phyloP scores from a whole-genome alignment of 2,113 vertebrate genomes.

The Burhinus oedicnemus region DNA sequence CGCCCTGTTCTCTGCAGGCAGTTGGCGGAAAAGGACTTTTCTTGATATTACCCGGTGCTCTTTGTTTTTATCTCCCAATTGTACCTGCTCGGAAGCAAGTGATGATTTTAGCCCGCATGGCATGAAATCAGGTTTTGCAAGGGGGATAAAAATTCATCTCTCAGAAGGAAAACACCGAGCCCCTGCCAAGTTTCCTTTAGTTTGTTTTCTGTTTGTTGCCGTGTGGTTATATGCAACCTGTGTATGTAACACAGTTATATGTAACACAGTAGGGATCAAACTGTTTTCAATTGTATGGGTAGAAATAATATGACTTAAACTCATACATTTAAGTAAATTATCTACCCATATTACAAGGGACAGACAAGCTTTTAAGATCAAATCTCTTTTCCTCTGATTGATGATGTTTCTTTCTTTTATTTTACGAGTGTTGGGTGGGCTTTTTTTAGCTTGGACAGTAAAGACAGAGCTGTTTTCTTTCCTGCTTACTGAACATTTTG shows the following conservation, averaged over 20 bases:
- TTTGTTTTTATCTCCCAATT: not conserved
- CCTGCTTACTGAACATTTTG: not conserved
- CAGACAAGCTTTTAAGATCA: not conserved
- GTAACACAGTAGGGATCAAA: not conserved
- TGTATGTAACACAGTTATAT: not conserved
- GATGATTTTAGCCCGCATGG: not conserved
- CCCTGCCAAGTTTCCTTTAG: not conserved
- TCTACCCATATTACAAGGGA: not conserved
- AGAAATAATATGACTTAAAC: not conserved
- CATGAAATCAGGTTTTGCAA: not conserved
- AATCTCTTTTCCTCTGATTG: not conserved
- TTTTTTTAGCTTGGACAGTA: not conserved
- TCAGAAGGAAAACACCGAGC: not conserved
- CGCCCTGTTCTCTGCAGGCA: not conserved
- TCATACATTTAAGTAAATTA: not conserved
- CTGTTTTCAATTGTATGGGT: not conserved
- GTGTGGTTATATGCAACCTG: not conserved
- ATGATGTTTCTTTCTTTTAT: not conserved
- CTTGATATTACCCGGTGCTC: not conserved
- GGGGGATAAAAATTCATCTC: not conserved
- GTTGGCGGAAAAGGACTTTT: not conserved
- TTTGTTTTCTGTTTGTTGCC: not conserved
- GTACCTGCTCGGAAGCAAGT: not conserved
- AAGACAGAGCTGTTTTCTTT: not conserved
- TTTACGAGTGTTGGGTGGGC: not conserved